A percentile compares a stretch with the other conserved stretches of the same genome.
Conservation (phyloP, 2,888 invertebrate species). For the Netelia inedita region DNA sequence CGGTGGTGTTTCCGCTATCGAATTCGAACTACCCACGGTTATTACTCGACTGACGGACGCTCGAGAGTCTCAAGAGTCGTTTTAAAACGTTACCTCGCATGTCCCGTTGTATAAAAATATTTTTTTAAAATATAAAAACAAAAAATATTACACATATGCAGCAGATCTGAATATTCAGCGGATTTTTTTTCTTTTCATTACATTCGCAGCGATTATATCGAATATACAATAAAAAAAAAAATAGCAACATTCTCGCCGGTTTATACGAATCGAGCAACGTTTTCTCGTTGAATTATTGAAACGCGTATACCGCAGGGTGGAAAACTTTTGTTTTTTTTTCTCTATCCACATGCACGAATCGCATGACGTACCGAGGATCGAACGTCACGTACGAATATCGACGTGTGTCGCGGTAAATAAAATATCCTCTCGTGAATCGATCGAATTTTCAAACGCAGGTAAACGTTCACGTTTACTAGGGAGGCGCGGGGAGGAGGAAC, state of each 20-base stretch:
- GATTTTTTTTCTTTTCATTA: background rate
- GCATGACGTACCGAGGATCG: too few species aligned
- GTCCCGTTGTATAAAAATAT: background rate
- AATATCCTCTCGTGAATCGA: background rate
- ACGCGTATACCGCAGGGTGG: background rate
- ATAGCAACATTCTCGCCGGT: too few species aligned
- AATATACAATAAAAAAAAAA: too few species aligned
- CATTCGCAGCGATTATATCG: too few species aligned
- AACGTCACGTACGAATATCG: conserved; percentile 30
- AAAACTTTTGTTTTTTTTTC: background rate
- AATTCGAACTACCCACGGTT: background rate
- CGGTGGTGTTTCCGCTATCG: background rate
- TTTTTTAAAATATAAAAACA: background rate
- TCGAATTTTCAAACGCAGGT: background rate
- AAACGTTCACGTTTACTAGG: too few species aligned
- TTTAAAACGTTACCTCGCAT: background rate
- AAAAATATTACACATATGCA: background rate
- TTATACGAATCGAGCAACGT: background rate
- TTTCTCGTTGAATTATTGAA: conserved; percentile 35
- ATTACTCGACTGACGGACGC: background rate
- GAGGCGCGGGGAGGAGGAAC: too few species aligned
- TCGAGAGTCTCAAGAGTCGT: background rate
- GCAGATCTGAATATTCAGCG: background rate
- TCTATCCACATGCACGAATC: too few species aligned
- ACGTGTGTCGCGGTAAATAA: background rate